These are phyloP conservation scores for Tupiocoris notatus DNA, from an alignment of 2,888 invertebrate genomes.

Conservation along the genomic window DNA sequence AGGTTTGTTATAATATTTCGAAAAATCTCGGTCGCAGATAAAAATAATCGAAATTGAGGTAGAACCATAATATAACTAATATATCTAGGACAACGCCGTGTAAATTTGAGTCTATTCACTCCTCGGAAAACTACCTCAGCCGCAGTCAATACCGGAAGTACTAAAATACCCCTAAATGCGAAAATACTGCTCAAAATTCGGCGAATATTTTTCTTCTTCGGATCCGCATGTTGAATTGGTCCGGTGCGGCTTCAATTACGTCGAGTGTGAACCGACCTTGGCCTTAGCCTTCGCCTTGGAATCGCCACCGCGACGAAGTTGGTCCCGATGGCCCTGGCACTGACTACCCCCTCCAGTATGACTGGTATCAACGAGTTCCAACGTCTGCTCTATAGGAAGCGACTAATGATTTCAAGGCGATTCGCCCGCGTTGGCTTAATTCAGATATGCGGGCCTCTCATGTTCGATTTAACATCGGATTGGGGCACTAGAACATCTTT, in stretches of 20 bases:
- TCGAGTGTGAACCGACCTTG: background rate
- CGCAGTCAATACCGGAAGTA: too few species aligned
- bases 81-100: too few species aligned
- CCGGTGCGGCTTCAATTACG: background rate
- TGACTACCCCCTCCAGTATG: background rate
- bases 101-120: too few species aligned
- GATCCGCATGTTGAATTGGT: too few species aligned
- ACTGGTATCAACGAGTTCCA: background rate
- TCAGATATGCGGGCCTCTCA: background rate
- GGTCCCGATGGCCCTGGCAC: background rate
- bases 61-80: too few species aligned
- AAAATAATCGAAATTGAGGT: too few species aligned
- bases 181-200: too few species aligned
- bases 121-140: too few species aligned
- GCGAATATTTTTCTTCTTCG: too few species aligned
- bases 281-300: background rate
- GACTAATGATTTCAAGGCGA: background rate
- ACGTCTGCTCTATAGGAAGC: background rate
- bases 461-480: background rate
- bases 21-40: too few species aligned
- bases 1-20: too few species aligned
- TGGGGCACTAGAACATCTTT: background rate
- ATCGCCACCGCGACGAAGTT: background rate
- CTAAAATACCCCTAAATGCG: too few species aligned
- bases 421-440: background rate